Evolutionary conservation across 2,888 invertebrate genomes (phyloP).

Genomic region (Thysanoteuthis rhombus): DNA sequence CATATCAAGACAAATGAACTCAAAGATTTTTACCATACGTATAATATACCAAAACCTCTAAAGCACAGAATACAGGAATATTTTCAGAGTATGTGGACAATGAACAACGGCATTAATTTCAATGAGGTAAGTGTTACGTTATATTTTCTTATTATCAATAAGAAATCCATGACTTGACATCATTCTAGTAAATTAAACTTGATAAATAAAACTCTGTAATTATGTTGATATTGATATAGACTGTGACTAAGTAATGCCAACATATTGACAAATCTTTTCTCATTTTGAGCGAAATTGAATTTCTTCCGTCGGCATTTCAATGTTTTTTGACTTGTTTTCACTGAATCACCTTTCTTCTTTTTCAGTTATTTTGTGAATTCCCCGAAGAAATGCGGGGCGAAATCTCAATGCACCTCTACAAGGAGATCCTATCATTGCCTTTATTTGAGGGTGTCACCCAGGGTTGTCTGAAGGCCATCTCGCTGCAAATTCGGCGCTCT

Average conservation of each 20-base stretch:
- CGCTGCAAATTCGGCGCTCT: conserved; percentile 90
- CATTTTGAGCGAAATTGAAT: too few species aligned
- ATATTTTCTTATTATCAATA: neutral
- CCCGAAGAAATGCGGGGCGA: conserved; percentile 95
- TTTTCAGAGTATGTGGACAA: conserved; percentile 97
- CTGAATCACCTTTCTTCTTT: neutral
- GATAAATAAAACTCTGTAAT: too few species aligned
- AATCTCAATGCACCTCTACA: conserved; percentile 93
- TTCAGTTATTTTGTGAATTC: conserved; percentile 79
- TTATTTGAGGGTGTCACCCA: conserved; percentile 95
- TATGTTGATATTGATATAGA: too few species aligned
- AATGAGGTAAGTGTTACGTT: conserved; percentile 80
- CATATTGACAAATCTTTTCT: too few species aligned
- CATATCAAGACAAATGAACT: conserved; percentile 94
- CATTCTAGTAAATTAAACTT: too few species aligned
- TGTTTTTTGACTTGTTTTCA: neutral
- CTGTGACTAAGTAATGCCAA: too few species aligned
- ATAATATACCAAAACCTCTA: conserved; percentile 93
- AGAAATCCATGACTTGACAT: too few species aligned
- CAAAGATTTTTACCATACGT: conserved; percentile 92
- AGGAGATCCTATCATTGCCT: conserved; percentile 91
- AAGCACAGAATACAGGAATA: conserved; percentile 97
- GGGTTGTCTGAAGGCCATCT: conserved; percentile 90
- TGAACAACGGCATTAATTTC: conserved; percentile 96
- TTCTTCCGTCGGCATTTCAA: neutral